Evolutionary conservation across 2,113 vertebrate species (phyloP), one percentile per base, ranked within the genome.

Genomic region (Electrona antarctica): DNA sequence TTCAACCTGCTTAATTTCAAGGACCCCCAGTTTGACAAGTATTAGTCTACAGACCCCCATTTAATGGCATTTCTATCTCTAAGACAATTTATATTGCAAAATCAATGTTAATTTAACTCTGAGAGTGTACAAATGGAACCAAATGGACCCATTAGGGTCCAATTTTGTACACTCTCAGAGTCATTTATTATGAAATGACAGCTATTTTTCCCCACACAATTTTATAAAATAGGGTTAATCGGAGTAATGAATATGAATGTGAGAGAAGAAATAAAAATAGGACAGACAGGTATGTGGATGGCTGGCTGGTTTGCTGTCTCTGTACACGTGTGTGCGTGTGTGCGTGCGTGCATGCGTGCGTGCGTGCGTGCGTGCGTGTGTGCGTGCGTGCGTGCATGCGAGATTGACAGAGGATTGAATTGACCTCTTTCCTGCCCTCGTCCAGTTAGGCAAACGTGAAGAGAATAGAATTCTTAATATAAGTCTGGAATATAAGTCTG

Each of bases 371-470:
- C 55, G 11, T 41, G 29, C 47, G 8, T 52, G 15, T 62, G 7
- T 45, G 50, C 69, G 50, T 64, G 60, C 45, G 33, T 68, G 66
- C 55, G 64, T 45, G 54, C 45, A 7, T 63, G 21, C 60, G 54
- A 29, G 15, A 61, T 48, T 65, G 47, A 67, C 59, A 83, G 41
- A 57, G 29, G 11, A 51, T 55, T 29, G 50, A 15, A 1, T 14
- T 70, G 46, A 80, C 76, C 60, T 77, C 49, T 62, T 21, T 7
- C 60, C 47, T 46, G 60, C 64, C 54, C 63, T 59, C 69, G n/a
- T 5, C 2, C 29, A 13, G 46, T 49, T 29, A 68, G 29, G 8
- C 33, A 68, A 78, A 60, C 46, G 54, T 59, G 47, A 66, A 49
- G 55, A 0, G 10, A 74, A 57, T 15, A 48, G 3, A 69, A 64